Evolutionary conservation across 2,113 vertebrate species (phyloP).

Genomic region (Illadopsis cleaveri): DNA sequence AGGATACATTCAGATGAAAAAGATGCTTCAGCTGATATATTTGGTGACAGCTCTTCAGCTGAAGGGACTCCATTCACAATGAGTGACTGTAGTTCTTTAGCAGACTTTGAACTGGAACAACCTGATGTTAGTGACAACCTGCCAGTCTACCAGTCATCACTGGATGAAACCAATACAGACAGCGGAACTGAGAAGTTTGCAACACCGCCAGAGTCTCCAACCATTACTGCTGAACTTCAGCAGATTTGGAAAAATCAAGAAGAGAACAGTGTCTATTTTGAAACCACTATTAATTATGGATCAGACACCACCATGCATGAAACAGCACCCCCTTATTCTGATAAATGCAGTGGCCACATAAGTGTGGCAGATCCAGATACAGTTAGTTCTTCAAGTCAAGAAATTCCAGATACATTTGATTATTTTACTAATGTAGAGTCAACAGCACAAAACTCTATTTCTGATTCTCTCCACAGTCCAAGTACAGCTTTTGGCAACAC

Average conservation of each 20-base stretch:
- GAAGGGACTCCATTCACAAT: conserved; percentile 71
- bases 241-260: background rate
- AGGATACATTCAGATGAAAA: background rate
- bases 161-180: background rate
- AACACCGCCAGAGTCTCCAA: background rate
- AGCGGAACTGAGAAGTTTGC: background rate
- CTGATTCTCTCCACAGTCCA: background rate
- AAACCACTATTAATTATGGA: background rate
- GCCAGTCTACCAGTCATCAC: rapidly evolving
- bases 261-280: background rate
- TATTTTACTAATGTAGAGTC: background rate
- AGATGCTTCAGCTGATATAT: background rate
- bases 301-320: background rate
- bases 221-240: background rate
- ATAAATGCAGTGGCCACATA: rapidly evolving
- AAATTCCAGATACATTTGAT: background rate
- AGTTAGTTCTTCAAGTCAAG: background rate
- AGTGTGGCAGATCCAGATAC: background rate
- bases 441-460: background rate
- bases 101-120: background rate
- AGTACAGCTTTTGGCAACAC: background rate
- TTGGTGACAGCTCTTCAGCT: conserved; percentile 24
- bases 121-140: background rate
- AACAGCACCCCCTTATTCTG: background rate
- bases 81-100: conserved; percentile 58